These are phyloP conservation scores for Ctena decussata DNA, from an alignment of 2,888 invertebrate species.

Conservation along the genomic window DNA sequence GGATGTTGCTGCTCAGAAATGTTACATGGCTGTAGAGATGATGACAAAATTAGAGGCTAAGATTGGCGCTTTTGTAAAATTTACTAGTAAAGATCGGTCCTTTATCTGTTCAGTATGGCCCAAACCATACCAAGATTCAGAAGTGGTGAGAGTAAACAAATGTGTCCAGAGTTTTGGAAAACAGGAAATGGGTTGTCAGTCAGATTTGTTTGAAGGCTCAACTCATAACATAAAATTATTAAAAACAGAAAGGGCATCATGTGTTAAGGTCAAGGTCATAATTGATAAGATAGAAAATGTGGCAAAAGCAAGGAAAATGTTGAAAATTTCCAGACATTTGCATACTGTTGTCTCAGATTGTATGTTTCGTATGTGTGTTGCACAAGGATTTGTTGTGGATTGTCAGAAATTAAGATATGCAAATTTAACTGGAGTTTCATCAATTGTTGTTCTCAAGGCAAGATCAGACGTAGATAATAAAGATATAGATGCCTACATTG, in stretches of 20 bases:
- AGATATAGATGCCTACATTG: slow-evolving; percentile 39
- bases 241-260: slow-evolving; percentile 30
- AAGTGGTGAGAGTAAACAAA: slow-evolving; percentile 2
- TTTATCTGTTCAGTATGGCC: slow-evolving; percentile 71
- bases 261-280: slow-evolving; percentile 56
- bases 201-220: background rate
- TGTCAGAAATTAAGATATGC: slow-evolving; percentile 66
- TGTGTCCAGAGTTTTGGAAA: background rate
- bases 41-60: slow-evolving; percentile 40
- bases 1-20: slow-evolving; percentile 59
- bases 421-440: slow-evolving; percentile 72
- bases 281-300: slow-evolving; percentile 53
- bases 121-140: background rate
- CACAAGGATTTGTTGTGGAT: slow-evolving; percentile 58
- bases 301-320: slow-evolving; percentile 36
- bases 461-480: background rate
- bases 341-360: slow-evolving; percentile 64
- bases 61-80: slow-evolving; percentile 57
- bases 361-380: slow-evolving; percentile 67
- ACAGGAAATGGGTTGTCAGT: background rate
- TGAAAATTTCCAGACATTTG: slow-evolving; percentile 16
- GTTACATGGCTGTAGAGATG: slow-evolving; percentile 52
- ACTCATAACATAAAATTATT: slow-evolving; percentile 35
- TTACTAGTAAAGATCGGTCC: slow-evolving; percentile 22
- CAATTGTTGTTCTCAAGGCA: slow-evolving; percentile 63